Base-by-base conservation (phyloP, 1,140 invertebrate genomes). In the Drosophila albomicans region DNA sequence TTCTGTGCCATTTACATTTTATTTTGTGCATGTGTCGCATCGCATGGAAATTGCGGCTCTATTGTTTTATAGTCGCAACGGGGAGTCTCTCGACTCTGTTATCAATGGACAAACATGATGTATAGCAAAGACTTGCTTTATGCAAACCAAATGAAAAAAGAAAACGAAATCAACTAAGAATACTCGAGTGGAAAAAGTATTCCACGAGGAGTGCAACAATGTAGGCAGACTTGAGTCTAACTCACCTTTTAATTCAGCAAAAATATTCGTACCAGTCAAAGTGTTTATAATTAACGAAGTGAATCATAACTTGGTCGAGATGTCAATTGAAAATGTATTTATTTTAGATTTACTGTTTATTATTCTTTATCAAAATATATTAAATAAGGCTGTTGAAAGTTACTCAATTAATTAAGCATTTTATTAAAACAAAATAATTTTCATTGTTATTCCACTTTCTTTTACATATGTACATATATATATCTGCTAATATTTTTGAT, bases 1-100 rank as follows among this genome's bases (percentile, higher is more conserved):
- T 87, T 87, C 73, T 80, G 63, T 87, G 84, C 64, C 64, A 75
- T 87, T 88, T 82, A 69, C 59, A 74, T 82, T 87, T 80, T 82
- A 82, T 87, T 87, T 78, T 75, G 72, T 81, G 75, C 68, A 52
- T 75, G 71, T 81, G 72, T 78, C 81, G 82, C 77, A 59, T 68
- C 45, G 70, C 61, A 75, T 75, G 77, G 49, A 88, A 88, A 88
- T 88, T 87, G 79, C 70, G 57, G 59, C 79, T 66, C 78, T 69
- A 88, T 88, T 88, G 84, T 88, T 88, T 82, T 82, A 88, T 81
- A 64, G 77, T 71, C 84, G 71, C 73, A 66, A 45, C 65, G 70
- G 62, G 73, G 48, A 82, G 63, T 69, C 20, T 51, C 35, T 25
- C n/a, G 54, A 51, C 61, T 63, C 45, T 51, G 62, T 63, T 81